A percentile compares a stretch with the other conserved stretches of the same genome.
These are phyloP conservation scores for Pangasius krempfi DNA, from an alignment of 2,797 vertebrate genomes.

Conservation along the genomic window DNA sequence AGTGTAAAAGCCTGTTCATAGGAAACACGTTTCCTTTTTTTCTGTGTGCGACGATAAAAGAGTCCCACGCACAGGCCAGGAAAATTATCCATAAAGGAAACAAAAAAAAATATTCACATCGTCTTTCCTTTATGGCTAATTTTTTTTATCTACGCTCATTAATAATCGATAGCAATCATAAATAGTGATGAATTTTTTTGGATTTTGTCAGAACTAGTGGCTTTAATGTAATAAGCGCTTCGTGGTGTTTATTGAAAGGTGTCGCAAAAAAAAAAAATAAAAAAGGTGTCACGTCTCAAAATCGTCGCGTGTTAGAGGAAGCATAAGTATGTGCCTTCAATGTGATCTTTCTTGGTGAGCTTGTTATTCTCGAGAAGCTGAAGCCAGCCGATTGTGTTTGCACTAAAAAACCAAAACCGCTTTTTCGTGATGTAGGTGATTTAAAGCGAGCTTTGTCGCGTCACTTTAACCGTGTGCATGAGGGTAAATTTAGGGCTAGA, in stretches of 20 bases:
- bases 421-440: slow-evolving; percentile 82
- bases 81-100: slow-evolving; percentile 33
- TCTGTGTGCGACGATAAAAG: slow-evolving; percentile 53
- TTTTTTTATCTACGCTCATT: slow-evolving; percentile 64
- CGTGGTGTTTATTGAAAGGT: slow-evolving; percentile 79
- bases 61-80: neutral
- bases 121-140: slow-evolving; percentile 59
- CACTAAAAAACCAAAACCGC: slow-evolving; percentile 84
- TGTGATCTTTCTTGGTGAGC: slow-evolving; percentile 85
- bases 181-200: slow-evolving; percentile 63
- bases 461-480: slow-evolving; percentile 87
- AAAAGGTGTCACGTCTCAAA: slow-evolving; percentile 72
- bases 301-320: slow-evolving; percentile 84
- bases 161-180: slow-evolving; percentile 65
- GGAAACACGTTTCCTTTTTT: slow-evolving; percentile 61
- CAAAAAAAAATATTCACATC: neutral
- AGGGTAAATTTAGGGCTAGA: slow-evolving; percentile 82
- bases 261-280: slow-evolving; percentile 65
- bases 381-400: slow-evolving; percentile 88
- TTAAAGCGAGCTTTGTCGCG: slow-evolving; percentile 82
- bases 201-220: slow-evolving; percentile 76
- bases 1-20: slow-evolving; percentile 10
- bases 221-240: slow-evolving; percentile 80
- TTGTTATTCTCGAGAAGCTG: slow-evolving; percentile 84
- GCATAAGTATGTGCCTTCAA: slow-evolving; percentile 86